A percentile compares a stretch with the other conserved stretches of the same genome.
phyloP scores from a whole-genome alignment of 2,797 vertebrate genomes.

The Sorex maritimensis region DNA sequence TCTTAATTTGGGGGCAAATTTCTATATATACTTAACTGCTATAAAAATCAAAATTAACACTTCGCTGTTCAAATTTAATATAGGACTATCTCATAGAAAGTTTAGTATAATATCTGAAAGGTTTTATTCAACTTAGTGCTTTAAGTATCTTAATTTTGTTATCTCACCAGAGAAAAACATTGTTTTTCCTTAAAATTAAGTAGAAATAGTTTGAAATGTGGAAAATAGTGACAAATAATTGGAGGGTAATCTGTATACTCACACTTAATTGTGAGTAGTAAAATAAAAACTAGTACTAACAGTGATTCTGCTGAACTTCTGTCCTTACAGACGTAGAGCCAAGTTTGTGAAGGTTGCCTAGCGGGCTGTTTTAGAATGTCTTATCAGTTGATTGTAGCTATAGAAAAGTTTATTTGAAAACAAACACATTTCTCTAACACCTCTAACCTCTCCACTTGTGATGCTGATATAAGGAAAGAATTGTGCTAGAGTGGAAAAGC shows the following conservation, averaged over 20 bases:
- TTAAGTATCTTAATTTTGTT: conserved; percentile 66
- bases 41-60: conserved; percentile 77
- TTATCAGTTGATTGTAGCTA: conserved; percentile 91
- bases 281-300: conserved; percentile 9
- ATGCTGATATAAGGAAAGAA: conserved; percentile 76
- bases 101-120: conserved; percentile 74
- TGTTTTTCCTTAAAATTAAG: conserved; percentile 71
- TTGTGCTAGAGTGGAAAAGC: conserved; percentile 30
- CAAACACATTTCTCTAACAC: conserved; percentile 84
- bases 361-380: conserved; percentile 92
- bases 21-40: background rate
- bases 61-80: conserved; percentile 70
- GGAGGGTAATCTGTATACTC: conserved; percentile 16
- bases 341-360: conserved; percentile 73
- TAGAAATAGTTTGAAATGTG: conserved; percentile 66
- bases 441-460: conserved; percentile 78
- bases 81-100: conserved; percentile 34
- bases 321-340: conserved; percentile 74
- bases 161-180: conserved; percentile 77
- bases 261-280: background rate
- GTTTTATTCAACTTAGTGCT: conserved; percentile 24
- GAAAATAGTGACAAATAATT: background rate
- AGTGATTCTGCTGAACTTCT: conserved; percentile 58
- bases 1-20: conserved; percentile 68
- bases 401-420: conserved; percentile 87